These are phyloP conservation scores for Gastrophysa polygoni DNA, from an alignment of 2,888 invertebrate genomes.

Conservation along the genomic window DNA sequence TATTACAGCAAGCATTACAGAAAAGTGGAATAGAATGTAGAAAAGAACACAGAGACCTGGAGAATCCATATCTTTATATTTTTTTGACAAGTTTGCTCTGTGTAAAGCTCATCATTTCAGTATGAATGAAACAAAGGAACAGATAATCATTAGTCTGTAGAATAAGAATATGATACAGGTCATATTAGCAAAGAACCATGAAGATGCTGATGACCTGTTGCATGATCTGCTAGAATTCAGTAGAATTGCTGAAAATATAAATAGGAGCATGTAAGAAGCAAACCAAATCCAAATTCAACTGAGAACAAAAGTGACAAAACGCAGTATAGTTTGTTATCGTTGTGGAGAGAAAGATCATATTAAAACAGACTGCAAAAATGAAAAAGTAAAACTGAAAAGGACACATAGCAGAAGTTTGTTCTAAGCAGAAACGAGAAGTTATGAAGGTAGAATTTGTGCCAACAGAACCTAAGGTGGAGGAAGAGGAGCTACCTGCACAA, in stretches of 20 bases:
- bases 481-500: neutral
- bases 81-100: neutral
- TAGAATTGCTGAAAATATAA: neutral
- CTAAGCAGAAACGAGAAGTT: neutral
- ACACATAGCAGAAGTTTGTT: neutral
- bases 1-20: neutral
- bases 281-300: neutral
- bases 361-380: neutral
- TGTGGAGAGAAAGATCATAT: neutral
- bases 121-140: neutral
- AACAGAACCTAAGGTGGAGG: neutral
- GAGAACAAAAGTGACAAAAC: neutral
- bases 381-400: neutral
- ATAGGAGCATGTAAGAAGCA: neutral
- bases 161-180: neutral
- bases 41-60: neutral
- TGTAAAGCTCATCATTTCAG: neutral
- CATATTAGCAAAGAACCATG: neutral
- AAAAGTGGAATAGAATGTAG: neutral
- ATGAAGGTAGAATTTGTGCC: neutral
- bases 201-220: neutral
- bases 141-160: neutral
- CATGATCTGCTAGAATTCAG: neutral
- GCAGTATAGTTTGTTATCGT: neutral
- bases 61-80: neutral